Base-by-base conservation (phyloP, 2,113 vertebrate species). In the Neolamprologus cancellatus region DNA sequence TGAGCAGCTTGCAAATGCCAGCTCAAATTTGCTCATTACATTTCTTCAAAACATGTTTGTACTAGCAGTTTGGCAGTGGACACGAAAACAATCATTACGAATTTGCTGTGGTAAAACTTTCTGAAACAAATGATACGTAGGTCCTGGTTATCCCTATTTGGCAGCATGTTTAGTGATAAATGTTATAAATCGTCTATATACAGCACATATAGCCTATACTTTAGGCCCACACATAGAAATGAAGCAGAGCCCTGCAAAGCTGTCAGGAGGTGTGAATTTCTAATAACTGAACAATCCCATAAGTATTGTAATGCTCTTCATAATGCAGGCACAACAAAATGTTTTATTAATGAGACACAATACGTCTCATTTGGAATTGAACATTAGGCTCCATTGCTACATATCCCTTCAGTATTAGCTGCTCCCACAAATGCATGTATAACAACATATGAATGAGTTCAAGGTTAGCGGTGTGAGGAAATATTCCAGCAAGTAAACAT, bases 331-430 rank as follows among this genome's bases (percentile, higher is more conserved):
- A 71, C 78, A 89, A 59, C 54, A 78, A 36, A 23, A 88, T 87
- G 82, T 91, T 93, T 93, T 85, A 93, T 93, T 94, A 88, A 93
- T 90, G 85, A 86, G 80, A 66, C 53, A 82, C 78, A 89, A 57
- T 53, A 71, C 9, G 54, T 87, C 46, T 59, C 80, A 91, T 90
- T 89, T 78, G 81, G 69, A 81, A 79, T 28, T 88, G 69, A 87
- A 85, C 84, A 89, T 84, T 44, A 84, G 28, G 55, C 80, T 81
- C 48, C 79, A 50, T 41, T 85, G 84, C 82, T 64, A 53, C 23
- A 80, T 9, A 39, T 89, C 59, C 55, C 84, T 52, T 80, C 48
- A 69, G 57, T 55, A 78, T 82, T 36, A 53, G 36, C 76, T 61
- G 41, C 79, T 81, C 28, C 54, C 46, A 9, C 28, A 17, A 25